Percentiles rank a stretch among this genome's conserved stretches.
These are phyloP conservation scores for Orchestes rusci DNA, from an alignment of 2,888 invertebrate genomes.

Conservation along the genomic window DNA sequence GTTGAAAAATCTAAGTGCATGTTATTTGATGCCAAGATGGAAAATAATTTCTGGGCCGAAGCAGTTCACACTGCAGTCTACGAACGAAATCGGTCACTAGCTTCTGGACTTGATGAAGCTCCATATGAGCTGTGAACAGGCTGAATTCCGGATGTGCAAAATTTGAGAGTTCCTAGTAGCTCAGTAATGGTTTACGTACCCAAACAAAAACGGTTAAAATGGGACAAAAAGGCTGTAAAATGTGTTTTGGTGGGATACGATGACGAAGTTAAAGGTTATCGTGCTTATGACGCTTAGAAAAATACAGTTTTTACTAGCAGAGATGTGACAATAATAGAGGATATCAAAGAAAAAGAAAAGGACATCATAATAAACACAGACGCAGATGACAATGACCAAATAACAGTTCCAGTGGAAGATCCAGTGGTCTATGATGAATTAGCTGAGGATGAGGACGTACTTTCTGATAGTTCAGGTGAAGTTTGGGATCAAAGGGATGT, in stretches of 20 bases:
- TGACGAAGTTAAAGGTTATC: constrained; percentile 30
- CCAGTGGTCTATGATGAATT: too few species aligned
- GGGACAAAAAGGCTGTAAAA: constrained; percentile 29
- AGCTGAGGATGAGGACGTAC: not conserved
- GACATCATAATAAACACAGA: too few species aligned
- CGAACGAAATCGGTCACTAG: constrained; percentile 24
- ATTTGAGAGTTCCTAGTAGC: constrained; percentile 33
- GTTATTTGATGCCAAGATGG: constrained; percentile 27
- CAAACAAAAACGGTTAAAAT: constrained; percentile 32
- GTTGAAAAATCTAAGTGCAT: constrained; percentile 30
- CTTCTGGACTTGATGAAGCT: constrained; percentile 24
- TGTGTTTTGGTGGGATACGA: constrained; percentile 30
- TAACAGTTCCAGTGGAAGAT: constrained; percentile 17
- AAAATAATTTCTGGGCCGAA: constrained; percentile 31
- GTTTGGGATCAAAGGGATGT: not conserved
- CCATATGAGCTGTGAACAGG: constrained; percentile 34
- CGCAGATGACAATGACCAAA: too few species aligned
- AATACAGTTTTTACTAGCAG: too few species aligned
- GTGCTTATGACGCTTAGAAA: constrained; percentile 25
- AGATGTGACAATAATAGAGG: constrained; percentile 7
- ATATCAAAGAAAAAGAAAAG: not conserved
- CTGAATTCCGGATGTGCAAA: constrained; percentile 31
- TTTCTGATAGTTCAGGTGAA: not conserved
- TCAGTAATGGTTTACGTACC: constrained; percentile 31
- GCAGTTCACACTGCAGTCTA: constrained; percentile 30